Conservation (phyloP, 2,797 vertebrate genomes). For the Onychomys torridus region DNA sequence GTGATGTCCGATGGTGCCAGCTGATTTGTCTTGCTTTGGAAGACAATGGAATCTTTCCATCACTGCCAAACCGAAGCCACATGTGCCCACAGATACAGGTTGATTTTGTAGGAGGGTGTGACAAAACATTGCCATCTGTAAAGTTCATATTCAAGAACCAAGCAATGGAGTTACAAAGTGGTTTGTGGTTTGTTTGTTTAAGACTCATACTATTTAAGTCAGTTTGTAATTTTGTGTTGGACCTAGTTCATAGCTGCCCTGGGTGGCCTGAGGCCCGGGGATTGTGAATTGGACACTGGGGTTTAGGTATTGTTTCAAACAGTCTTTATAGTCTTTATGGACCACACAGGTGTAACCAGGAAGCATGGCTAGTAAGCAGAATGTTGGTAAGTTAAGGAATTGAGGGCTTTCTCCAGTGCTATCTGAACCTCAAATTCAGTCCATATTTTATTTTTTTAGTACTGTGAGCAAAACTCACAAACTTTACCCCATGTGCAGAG, state of each 20-base stretch:
- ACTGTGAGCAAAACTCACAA: background rate
- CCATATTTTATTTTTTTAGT: background rate
- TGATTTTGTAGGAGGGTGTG: background rate
- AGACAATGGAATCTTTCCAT: background rate
- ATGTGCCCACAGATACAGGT: background rate
- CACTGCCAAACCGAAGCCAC: background rate
- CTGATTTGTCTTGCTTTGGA: background rate
- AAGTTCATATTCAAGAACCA: background rate
- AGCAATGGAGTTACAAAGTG: background rate
- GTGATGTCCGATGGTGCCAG: background rate
- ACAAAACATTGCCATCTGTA: background rate
- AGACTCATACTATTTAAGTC: background rate
- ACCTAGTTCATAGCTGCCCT: background rate
- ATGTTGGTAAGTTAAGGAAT: background rate
- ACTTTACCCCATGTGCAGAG: background rate
- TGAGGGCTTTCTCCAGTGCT: background rate
- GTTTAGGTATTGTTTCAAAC: background rate
- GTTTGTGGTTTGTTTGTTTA: background rate
- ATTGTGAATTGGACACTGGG: background rate
- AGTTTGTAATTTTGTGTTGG: background rate
- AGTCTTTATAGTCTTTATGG: background rate
- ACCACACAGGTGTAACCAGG: background rate
- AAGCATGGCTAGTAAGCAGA: background rate
- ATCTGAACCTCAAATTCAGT: background rate
- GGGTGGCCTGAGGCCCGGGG: background rate